These are phyloP conservation scores for Choloepus hoffmanni DNA, from an alignment of 2,113 vertebrate species.

Conservation along the genomic window DNA sequence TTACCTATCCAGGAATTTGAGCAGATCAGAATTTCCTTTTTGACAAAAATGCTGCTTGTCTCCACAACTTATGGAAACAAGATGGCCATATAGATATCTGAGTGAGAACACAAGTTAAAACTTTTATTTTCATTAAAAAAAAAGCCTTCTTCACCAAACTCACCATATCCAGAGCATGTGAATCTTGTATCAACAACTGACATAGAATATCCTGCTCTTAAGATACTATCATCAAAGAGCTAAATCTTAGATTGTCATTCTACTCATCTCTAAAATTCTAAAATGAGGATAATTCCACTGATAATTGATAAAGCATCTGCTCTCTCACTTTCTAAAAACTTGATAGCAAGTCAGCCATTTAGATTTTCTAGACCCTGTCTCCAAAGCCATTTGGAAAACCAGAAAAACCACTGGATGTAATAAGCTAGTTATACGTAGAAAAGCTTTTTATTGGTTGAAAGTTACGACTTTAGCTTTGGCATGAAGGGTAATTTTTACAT, in stretches of 20 bases:
- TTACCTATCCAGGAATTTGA: neutral
- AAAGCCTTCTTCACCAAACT: neutral
- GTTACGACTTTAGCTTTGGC: slow-evolving; percentile 33
- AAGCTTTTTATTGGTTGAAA: neutral
- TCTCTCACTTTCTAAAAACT: slow-evolving; percentile 24
- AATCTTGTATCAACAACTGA: neutral
- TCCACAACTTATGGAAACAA: neutral
- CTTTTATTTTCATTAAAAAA: neutral
- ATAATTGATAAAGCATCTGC: neutral
- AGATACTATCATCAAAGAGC: neutral
- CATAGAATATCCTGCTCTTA: neutral
- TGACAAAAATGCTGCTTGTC: neutral
- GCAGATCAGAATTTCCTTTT: neutral
- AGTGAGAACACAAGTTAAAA: neutral
- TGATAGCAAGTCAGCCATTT: neutral
- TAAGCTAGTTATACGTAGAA: slow-evolving; percentile 39
- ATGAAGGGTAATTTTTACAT: neutral
- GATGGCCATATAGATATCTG: neutral
- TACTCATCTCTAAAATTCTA: neutral
- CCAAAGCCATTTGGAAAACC: neutral
- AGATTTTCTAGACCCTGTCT: neutral
- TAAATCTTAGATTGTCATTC: neutral
- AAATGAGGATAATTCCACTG: neutral
- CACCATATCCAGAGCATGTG: neutral
- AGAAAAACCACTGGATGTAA: slow-evolving; percentile 1